Percentiles rank a stretch among this genome's conserved stretches.
These are phyloP conservation scores for Gadopsis bispinosus DNA, from an alignment of 2,797 vertebrate species.

Conservation along the genomic window DNA sequence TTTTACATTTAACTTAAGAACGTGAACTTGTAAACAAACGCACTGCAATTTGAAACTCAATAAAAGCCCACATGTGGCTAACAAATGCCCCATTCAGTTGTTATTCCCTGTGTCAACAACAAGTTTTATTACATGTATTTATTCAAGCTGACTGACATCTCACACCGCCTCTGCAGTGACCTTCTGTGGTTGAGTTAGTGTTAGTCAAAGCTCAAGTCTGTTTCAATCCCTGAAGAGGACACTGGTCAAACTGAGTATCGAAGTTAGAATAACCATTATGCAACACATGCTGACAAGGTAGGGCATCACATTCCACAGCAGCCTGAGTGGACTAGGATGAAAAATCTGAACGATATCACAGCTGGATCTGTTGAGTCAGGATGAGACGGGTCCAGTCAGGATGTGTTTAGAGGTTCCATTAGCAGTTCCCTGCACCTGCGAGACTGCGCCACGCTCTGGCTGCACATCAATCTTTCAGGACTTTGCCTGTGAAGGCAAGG, in stretches of 20 bases:
- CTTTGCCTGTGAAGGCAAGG: conserved; percentile 45
- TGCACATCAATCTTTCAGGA: conserved; percentile 78
- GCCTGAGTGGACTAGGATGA: conserved; percentile 10
- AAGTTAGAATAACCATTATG: conserved; percentile 42
- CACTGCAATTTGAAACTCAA: conserved; percentile 11
- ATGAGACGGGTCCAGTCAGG: conserved; percentile 34
- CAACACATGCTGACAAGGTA: conserved; percentile 42
- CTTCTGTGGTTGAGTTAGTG: conserved; percentile 43
- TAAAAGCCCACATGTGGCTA: neutral
- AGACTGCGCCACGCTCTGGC: conserved; percentile 36
- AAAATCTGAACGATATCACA: conserved; percentile 30
- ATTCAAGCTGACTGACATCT: conserved; percentile 40
- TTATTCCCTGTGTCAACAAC: conserved; percentile 22
- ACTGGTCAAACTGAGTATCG: conserved; percentile 28
- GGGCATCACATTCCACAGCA: conserved; percentile 13
- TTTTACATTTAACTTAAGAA: conserved; percentile 10
- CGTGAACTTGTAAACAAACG: conserved; percentile 9
- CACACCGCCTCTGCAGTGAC: conserved; percentile 20
- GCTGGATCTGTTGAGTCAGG: conserved; percentile 45
- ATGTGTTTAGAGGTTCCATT: conserved; percentile 64
- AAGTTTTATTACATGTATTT: conserved; percentile 39
- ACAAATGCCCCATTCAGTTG: neutral
- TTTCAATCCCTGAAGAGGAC: conserved; percentile 45
- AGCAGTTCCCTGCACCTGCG: conserved; percentile 56
- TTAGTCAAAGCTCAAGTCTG: conserved; percentile 68